Conservation (phyloP, 2,113 vertebrate species). For the Camelus bactrianus region DNA sequence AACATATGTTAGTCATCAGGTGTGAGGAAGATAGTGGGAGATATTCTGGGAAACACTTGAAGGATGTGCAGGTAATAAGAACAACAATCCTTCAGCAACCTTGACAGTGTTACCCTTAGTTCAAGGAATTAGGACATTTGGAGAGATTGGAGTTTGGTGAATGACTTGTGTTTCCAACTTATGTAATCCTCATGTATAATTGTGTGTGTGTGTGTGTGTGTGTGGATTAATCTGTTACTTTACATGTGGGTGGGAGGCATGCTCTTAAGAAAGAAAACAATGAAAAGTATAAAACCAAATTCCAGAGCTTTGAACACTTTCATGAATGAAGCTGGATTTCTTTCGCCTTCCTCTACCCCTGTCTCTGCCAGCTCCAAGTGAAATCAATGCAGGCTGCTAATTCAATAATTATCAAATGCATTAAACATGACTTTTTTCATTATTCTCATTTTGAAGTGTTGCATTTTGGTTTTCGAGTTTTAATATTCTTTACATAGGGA, state of each 20-base stretch:
- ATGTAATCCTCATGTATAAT: background rate
- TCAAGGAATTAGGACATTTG: background rate
- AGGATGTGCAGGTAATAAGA: background rate
- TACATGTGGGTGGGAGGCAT: background rate
- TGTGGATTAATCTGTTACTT: background rate
- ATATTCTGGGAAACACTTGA: background rate
- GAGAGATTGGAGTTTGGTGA: background rate
- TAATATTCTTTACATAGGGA: constrained; percentile 47
- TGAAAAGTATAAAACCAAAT: background rate
- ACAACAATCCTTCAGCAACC: background rate
- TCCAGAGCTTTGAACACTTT: background rate
- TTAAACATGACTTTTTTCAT: constrained; percentile 11
- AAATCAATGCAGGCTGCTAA: background rate
- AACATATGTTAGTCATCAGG: background rate
- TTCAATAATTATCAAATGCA: constrained; percentile 41
- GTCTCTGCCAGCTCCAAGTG: background rate
- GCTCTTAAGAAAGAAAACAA: background rate
- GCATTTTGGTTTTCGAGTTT: constrained; percentile 56
- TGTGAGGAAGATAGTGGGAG: background rate
- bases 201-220: background rate
- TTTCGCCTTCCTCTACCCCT: background rate
- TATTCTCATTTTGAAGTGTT: constrained; percentile 43
- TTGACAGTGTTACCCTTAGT: background rate
- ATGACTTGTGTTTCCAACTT: background rate
- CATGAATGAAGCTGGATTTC: background rate